A percentile compares a stretch with the other conserved stretches of the same genome.
Conservation (phyloP, 1,140 invertebrate species). For the Sinella curviseta region DNA sequence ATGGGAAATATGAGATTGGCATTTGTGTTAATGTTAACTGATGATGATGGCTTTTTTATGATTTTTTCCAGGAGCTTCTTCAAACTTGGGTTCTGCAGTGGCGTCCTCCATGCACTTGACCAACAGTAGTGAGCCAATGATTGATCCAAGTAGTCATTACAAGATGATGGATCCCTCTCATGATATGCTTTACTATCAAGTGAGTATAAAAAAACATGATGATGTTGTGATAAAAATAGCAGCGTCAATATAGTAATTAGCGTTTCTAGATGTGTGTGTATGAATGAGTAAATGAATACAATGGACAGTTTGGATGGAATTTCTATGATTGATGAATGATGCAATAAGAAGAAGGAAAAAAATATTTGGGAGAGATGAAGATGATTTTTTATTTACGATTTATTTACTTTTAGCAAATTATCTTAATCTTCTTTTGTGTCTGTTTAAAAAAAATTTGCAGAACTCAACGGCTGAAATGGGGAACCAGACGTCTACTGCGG, state of each 20-base stretch:
- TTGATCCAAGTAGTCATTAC: slow-evolving; percentile 45
- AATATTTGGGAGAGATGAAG: not conserved
- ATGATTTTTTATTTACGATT: not conserved
- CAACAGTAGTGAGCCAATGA: slow-evolving; percentile 51
- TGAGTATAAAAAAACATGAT: slow-evolving; percentile 56
- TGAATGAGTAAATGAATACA: too few species aligned
- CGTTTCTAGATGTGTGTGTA: too few species aligned
- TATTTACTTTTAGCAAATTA: too few species aligned
- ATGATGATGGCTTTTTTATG: not conserved
- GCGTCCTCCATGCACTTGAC: slow-evolving; percentile 77
- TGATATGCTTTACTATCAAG: slow-evolving; percentile 69
- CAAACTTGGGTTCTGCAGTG: slow-evolving; percentile 73
- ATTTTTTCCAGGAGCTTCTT: slow-evolving; percentile 58
- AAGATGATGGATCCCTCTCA: slow-evolving; percentile 57
- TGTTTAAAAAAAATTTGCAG: slow-evolving; percentile 27
- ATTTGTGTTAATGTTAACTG: too few species aligned
- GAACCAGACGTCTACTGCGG: slow-evolving; percentile 65
- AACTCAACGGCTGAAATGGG: slow-evolving; percentile 59
- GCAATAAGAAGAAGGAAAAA: too few species aligned
- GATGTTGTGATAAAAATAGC: not conserved
- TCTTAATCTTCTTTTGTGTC: too few species aligned
- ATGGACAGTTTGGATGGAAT: too few species aligned
- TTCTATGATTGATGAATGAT: not conserved
- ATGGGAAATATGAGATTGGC: too few species aligned
- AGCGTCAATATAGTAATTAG: too few species aligned